phyloP scores from a whole-genome alignment of 1,140 invertebrate genomes.

The Brachionus rotundiformis region DNA sequence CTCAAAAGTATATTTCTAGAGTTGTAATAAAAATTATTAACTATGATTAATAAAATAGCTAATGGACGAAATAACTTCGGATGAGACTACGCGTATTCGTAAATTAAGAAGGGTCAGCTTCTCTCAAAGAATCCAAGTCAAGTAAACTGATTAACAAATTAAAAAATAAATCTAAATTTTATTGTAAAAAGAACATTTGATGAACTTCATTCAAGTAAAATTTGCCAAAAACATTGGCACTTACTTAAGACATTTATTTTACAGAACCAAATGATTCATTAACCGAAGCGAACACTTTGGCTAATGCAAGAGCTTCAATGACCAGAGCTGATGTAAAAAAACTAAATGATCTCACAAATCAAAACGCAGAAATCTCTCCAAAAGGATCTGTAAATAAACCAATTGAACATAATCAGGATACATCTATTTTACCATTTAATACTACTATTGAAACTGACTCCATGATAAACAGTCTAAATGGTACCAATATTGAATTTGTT shows the following conservation, averaged over 20 bases:
- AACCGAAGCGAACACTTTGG: conserved; percentile 3
- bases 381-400: background rate
- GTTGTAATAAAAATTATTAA: too few relatives aligned
- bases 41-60: too few relatives aligned
- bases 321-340: background rate
- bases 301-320: background rate
- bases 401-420: background rate
- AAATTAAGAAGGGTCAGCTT: conserved; percentile 22
- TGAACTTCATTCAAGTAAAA: conserved; percentile 4
- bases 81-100: conserved; percentile 6
- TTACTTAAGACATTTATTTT: background rate
- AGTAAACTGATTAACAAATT: background rate
- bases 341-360: conserved; percentile 1
- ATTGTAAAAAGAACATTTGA: background rate
- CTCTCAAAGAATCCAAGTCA: conserved; percentile 8
- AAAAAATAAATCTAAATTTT: background rate
- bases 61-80: background rate
- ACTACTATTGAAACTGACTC: background rate
- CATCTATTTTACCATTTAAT: background rate
- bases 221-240: too few relatives aligned
- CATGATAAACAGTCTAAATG: background rate
- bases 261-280: conserved; percentile 31
- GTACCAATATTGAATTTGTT: background rate
- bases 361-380: background rate
- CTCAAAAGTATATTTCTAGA: conserved; percentile 14